phyloP scores from a whole-genome alignment of 2,888 invertebrate species.

The Dichetophora obliterata region DNA sequence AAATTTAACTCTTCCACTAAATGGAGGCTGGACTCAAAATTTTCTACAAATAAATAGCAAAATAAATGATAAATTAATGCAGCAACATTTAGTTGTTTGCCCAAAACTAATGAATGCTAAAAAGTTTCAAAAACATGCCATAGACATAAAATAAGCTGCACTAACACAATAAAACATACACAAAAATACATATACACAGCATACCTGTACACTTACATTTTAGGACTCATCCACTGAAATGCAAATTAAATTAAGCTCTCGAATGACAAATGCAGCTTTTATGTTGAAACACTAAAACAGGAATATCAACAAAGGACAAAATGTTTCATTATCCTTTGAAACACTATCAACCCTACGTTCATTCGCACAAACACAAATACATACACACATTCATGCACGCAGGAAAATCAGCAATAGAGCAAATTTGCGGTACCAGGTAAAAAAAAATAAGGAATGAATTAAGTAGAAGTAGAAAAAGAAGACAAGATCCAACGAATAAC shows the following conservation, averaged over 20 bases:
- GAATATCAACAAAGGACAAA: not conserved
- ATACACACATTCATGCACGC: not conserved
- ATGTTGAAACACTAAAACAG: slow-evolving; percentile 30
- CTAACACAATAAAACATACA: not conserved
- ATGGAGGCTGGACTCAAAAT: not conserved
- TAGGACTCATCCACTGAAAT: slow-evolving; percentile 39
- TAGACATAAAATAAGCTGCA: not conserved
- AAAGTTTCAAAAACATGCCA: slow-evolving; percentile 7
- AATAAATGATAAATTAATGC: not conserved
- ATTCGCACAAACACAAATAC: not conserved
- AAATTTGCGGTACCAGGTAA: not conserved
- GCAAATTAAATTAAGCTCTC: slow-evolving; percentile 51
- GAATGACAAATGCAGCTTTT: slow-evolving; percentile 39
- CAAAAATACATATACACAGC: not conserved
- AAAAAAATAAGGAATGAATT: not conserved
- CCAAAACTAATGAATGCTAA: slow-evolving; percentile 5
- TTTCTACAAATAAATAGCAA: not conserved
- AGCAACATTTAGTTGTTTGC: slow-evolving; percentile 1
- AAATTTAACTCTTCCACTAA: not conserved
- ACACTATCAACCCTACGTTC: not conserved
- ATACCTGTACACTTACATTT: not conserved
- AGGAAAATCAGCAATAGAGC: not conserved
- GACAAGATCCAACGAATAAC: slow-evolving; percentile 1
- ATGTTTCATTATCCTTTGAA: slow-evolving; percentile 23
- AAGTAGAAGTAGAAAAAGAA: not conserved